Base-by-base conservation (phyloP, 2,113 vertebrate species). In the Sorex araneus region DNA sequence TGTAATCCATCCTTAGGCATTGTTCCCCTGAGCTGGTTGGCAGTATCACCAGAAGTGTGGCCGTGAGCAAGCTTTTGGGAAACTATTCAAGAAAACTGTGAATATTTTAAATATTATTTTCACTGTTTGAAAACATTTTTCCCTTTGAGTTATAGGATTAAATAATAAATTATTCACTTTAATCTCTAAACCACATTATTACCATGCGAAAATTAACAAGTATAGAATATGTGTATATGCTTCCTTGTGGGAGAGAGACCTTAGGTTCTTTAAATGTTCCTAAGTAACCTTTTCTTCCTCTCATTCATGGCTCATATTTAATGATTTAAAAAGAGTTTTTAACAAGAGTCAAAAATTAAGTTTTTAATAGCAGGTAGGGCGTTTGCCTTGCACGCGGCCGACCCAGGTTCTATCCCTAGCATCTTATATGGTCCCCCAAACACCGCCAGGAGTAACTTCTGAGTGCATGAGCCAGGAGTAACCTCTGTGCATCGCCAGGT, bases 31-130 rank as follows among this genome's bases (percentile, higher is more conserved):
- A 57, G 15, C 15, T 57, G 19, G 54, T 57, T 57, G 54, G 19
- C 18, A 57, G 15, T 57, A 57, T 57, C 2, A 21, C 11, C 54
- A 57, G 54, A 3, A 57, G 2, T 57, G 19, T 21, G 40, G 2
- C 54, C 54, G 18, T 50, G 47, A 50, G 2, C 47, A 50, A 50
- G 47, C 13, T 50, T 50, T 50, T 50, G 9, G 9, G 47, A 50
- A 13, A 13, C 47, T 50, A 50, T 50, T 9, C 18, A 6, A 60
- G 21, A 23, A n/a, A 94, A 47, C 1, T 73, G 60, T 82, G 19
- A 90, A 71, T 66, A 78, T 0, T 79, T 88, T 45, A 63, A 2
- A 94, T 80, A 80, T 73, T 32, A 76, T 93, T 92, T 95, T 88
- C 9, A 78, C 80, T 94, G 69, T 73, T 67, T 57, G 25, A 84